Base-by-base conservation (phyloP, 2,797 vertebrate genomes). In the Hoplostethus atlanticus region DNA sequence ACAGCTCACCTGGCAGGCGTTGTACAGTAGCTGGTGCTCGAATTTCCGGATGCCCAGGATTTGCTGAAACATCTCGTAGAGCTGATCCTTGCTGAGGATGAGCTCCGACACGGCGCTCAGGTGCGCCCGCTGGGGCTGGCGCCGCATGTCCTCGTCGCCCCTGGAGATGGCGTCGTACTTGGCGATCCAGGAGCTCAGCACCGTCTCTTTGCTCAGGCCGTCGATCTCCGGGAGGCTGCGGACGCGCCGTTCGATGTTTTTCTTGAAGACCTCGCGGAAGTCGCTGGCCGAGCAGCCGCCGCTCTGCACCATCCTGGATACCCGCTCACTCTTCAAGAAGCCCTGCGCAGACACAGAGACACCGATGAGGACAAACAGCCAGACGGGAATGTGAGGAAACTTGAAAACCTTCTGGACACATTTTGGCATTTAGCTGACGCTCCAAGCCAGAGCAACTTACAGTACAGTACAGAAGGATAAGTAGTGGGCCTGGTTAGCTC, bases 31-130 rank as follows among this genome's bases (percentile, higher is more conserved):
- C 88, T 99, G 98, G 89, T 99, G 98, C 75, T 99, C 98, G 6
- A 99, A 98, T 79, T 99, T 99, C 86, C 97, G 96, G 89, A 99
- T 96, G 59, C 97, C 95, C 21, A 99, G 93, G 84, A 99, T 99
- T 79, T 97, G 96, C 92, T 99, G 98, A 92, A 99, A 99, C 98
- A 99, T 99, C 89, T 99, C 96, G 0, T 98, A 99, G 66, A 99
- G 96, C 73, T 99, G 98, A 85, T 99, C 98, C 79, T 99, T 99
- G 89, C 98, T 99, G 82, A 99, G 96, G 89, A 99, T 99, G 77
- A 99, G 96, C 90, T 99, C 98, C 0, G 98, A 98, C 79, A 96
- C 97, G 0, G 97, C 96, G 0, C 97, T 96, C 57, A 91, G 73
- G 52, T 90, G 90, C 0, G 0, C 95, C 92, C 0, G 95, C 95